Percentiles rank a stretch among this genome's conserved stretches.
Conservation (phyloP, 2,888 invertebrate genomes). For the Tinea pellionella region DNA sequence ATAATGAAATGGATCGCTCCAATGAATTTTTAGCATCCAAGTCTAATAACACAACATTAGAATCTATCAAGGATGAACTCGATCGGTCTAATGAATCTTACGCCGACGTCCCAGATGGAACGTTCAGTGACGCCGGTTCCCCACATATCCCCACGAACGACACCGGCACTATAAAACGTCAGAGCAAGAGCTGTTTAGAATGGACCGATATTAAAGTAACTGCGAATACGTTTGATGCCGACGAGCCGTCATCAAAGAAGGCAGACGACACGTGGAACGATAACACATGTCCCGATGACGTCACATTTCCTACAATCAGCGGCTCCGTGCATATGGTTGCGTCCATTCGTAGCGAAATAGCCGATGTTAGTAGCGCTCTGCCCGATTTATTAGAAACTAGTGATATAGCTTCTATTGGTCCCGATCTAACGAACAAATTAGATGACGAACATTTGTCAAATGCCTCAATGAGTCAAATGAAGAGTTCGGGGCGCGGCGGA, state of each 20-base stretch:
- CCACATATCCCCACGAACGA: slow-evolving; percentile 22
- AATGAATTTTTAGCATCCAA: slow-evolving; percentile 58
- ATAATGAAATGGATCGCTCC: slow-evolving; percentile 27
- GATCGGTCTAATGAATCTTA: slow-evolving; percentile 63
- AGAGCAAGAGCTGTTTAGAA: slow-evolving; percentile 28
- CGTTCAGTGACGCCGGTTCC: slow-evolving; percentile 37
- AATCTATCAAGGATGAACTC: slow-evolving; percentile 44
- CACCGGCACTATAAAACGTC: slow-evolving; percentile 27
- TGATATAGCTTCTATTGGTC: slow-evolving; percentile 35
- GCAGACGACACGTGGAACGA: slow-evolving; percentile 83
- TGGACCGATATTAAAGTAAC: slow-evolving; percentile 44
- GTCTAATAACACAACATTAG: slow-evolving; percentile 41
- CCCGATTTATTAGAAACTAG: slow-evolving; percentile 58
- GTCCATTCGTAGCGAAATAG: slow-evolving; percentile 74
- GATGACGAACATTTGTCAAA: slow-evolving; percentile 21
- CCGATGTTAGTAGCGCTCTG: slow-evolving; percentile 37
- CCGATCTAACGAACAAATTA: slow-evolving; percentile 49
- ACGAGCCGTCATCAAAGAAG: slow-evolving; percentile 21
- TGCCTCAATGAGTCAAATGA: slow-evolving; percentile 23
- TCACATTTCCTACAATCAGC: slow-evolving; percentile 85
- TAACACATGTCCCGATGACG: slow-evolving; percentile 80
- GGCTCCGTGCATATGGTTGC: slow-evolving; percentile 78
- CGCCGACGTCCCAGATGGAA: slow-evolving; percentile 50
- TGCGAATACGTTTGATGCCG: slow-evolving; percentile 16
- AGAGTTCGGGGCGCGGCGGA: slow-evolving; percentile 21